These are phyloP conservation scores for Tetheella fluctuosa DNA, from an alignment of 2,888 invertebrate genomes.

Conservation along the genomic window DNA sequence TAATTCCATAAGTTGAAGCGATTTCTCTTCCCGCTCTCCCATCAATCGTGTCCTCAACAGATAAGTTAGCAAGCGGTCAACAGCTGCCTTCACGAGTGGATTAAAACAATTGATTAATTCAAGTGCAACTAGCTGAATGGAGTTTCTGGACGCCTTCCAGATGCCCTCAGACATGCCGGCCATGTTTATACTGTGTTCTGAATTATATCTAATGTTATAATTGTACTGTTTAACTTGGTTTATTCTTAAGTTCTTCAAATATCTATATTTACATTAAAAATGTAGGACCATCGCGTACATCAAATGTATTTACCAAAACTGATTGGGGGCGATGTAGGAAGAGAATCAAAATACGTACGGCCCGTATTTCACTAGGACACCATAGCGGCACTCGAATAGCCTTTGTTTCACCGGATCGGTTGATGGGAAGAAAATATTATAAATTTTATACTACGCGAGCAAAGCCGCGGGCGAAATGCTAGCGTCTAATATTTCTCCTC, in stretches of 20 bases:
- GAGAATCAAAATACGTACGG: no score
- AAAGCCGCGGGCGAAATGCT: no score
- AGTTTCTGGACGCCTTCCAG: slow-evolving; percentile 64
- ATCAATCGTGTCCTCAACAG: slow-evolving; percentile 18
- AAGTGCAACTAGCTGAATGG: slow-evolving; percentile 70
- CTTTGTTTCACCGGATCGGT: no score
- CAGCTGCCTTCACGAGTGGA: slow-evolving; percentile 67
- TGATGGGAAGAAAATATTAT: no score
- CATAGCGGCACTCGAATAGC: no score
- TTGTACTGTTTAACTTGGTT: neutral
- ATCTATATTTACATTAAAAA: no score
- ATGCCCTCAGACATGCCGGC: slow-evolving; percentile 40
- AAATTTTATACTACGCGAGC: no score
- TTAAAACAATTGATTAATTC: slow-evolving; percentile 80
- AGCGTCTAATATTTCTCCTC: no score
- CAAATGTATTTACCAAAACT: no score
- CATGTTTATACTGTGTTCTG: slow-evolving; percentile 13
- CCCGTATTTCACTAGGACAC: no score
- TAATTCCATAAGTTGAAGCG: neutral
- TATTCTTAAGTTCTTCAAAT: neutral
- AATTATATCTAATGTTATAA: slow-evolving; percentile 4
- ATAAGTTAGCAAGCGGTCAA: slow-evolving; percentile 54
- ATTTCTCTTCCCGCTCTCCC: slow-evolving; percentile 24
- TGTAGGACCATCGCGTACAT: no score
- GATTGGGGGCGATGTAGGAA: no score